A percentile compares a stretch with the other conserved stretches of the same genome.
phyloP scores from a whole-genome alignment of 2,888 invertebrate genomes.

The Deilephila porcellus region DNA sequence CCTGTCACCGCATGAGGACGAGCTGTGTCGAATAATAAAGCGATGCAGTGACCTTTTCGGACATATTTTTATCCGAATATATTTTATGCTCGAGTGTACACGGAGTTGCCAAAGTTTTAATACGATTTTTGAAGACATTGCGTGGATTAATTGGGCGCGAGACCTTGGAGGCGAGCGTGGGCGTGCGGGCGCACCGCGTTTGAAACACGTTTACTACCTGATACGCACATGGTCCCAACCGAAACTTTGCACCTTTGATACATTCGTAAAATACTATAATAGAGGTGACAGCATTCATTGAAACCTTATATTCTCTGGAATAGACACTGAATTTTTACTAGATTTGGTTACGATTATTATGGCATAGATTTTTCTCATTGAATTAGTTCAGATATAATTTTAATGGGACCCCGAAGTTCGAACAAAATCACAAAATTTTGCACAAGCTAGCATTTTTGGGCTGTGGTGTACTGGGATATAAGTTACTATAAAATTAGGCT shows the following conservation, averaged over 20 bases:
- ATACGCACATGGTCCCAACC: constrained; percentile 13
- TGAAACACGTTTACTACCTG: constrained; percentile 21
- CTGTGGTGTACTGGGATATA: too few species aligned
- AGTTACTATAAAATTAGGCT: too few species aligned
- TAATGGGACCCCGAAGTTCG: too few species aligned
- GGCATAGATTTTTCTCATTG: too few species aligned
- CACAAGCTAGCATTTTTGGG: too few species aligned
- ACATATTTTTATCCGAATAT: constrained; percentile 1
- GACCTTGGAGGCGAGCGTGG: constrained; percentile 67
- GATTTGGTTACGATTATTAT: too few species aligned
- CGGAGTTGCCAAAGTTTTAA: constrained; percentile 5
- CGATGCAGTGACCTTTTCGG: neutral
- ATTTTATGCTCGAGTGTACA: constrained; percentile 1
- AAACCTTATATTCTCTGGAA: too few species aligned
- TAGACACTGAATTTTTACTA: too few species aligned
- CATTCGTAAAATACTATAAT: too few species aligned
- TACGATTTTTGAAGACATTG: constrained; percentile 22
- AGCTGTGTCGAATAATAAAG: neutral
- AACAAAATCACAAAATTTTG: too few species aligned
- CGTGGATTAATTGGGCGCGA: constrained; percentile 56
- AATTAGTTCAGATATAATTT: too few species aligned
- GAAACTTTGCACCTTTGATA: constrained; percentile 8
- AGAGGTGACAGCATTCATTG: too few species aligned
- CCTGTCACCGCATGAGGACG: constrained; percentile 19
- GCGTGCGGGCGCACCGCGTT: constrained; percentile 44